Conservation (phyloP, 2,113 vertebrate genomes). For the Peromyscus californicus region DNA sequence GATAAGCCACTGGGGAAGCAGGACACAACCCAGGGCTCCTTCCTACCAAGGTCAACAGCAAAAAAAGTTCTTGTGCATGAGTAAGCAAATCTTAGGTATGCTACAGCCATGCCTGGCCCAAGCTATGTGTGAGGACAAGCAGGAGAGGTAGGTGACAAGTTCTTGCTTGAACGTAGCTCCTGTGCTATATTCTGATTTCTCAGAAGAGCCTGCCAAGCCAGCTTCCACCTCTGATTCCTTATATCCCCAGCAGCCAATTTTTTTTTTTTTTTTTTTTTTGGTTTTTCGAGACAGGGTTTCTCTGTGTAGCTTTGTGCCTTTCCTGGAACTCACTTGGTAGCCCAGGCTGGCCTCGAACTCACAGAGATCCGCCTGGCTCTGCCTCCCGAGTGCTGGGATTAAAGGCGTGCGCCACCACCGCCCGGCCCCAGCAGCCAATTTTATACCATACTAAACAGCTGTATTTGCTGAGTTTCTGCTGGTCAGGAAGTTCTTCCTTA, state of each 20-base stretch:
- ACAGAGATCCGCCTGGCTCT: too few species aligned
- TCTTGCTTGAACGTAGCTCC: neutral
- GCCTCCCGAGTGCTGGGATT: too few species aligned
- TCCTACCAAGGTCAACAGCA: slow-evolving; percentile 48
- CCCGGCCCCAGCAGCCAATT: neutral
- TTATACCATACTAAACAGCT: slow-evolving; percentile 24
- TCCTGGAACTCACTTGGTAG: too few species aligned
- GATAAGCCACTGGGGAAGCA: neutral
- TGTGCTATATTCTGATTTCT: neutral
- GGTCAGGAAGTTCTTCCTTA: slow-evolving; percentile 38
- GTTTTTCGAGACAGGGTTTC: too few species aligned
- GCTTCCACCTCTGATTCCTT: neutral
- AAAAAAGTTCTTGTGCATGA: slow-evolving; percentile 24
- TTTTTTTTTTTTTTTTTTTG: too few species aligned
- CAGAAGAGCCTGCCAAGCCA: slow-evolving; percentile 4
- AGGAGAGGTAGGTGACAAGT: neutral
- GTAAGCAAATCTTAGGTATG: neutral
- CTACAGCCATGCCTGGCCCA: neutral
- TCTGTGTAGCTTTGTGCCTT: too few species aligned
- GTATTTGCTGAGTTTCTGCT: neutral
- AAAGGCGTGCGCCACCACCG: too few species aligned
- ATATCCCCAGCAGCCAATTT: neutral
- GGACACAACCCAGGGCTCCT: neutral
- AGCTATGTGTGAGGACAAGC: neutral
- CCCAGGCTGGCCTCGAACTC: too few species aligned